Base-by-base conservation (phyloP, 2,888 invertebrate genomes). In the Dynastes tityus region DNA sequence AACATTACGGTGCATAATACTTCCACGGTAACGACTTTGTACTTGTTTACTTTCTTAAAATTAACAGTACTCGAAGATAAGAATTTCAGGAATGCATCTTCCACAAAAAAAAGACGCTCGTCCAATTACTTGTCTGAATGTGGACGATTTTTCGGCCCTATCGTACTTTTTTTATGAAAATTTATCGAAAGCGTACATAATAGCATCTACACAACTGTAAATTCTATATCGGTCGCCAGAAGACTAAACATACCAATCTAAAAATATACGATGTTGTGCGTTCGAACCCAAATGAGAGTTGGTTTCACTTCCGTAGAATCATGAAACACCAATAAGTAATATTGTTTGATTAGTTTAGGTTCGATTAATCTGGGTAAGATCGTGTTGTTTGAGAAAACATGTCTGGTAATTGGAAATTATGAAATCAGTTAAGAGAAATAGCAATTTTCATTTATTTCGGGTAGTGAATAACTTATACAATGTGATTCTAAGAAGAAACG, bases 11-110 rank as follows among this genome's bases (percentile, higher is more conserved):
- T 53, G 53, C 53, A 53, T 53, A 53, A 53, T 6, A 16, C 16
- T 53, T 53, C 2, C 53, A n/a, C 16, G 53, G 53, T 53, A 53
- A 53, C 53, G n/a, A 53, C 53, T 53, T 53, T 53, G n/a, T 53
- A 53, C 53, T 45, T 45, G 8, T 11, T 45, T 11, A 45, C 9
- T 45, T 45, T 8, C 11, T 16, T 16, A 53, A 51, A 53, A 3
- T 16, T 53, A 53, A 53, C 53, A 53, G 53, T 53, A 53, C 53
- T 13, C 53, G 16, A 53, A 13, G 53, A 53, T 53, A 53, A 53
- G 53, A 53, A 53, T 53, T 53, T 53, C 2, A n/a, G 53, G 53
- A 53, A 53, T 53, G 53, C 53, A 13, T 53, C 16, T 53, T 16
- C 53, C 1, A 53, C 8, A 16, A 3, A n/a, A 53, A 53, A 53